Base-by-base conservation (phyloP, 1,140 invertebrate genomes). In the Bombus sylvicola region DNA sequence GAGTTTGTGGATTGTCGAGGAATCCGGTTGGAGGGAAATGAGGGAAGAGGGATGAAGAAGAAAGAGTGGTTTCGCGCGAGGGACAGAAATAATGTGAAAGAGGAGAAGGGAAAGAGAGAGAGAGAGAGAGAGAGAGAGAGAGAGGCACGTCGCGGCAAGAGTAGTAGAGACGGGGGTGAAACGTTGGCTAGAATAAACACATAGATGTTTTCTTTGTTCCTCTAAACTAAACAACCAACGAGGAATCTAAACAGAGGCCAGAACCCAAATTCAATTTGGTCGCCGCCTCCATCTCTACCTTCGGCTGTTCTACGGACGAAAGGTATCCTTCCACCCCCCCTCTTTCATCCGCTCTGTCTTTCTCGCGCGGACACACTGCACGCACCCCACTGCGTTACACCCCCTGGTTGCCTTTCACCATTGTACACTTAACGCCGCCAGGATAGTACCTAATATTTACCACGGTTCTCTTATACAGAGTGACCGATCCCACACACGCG, bases 171-270 rank as follows among this genome's bases (percentile, higher is more conserved):
- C 89, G 92, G 91, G 85, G 82, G 83, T 87, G 91, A 95, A 95
- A 94, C 95, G 94, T 95, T 94, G 95, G 95, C 95, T 95, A 96
- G 95, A 96, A 96, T 96, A 96, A 96, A 96, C 95, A 96, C 96
- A 95, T 95, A 94, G 95, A 95, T 96, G 96, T 96, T 96, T 96
- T 96, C 96, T 96, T 96, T 96, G 95, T 96, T 96, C 95, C 94
- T 96, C 95, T 95, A 96, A 96, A 96, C 95, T 96, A 96, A 96
- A 96, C 95, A 96, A 95, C 95, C 95, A 94, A 94, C 95, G 95
- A 95, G 94, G 95, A 96, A 96, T 96, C 95, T 96, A 96, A 96
- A 96, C 95, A 96, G 93, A 94, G 93, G 94, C 94, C 93, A 94
- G 95, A 95, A 94, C 94, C 95, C 94, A 96, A 96, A 96, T 96